Percentiles rank a stretch among this genome's conserved stretches.
Conservation (phyloP, 1,140 invertebrate genomes). For the Acyrthosiphon pisum region DNA sequence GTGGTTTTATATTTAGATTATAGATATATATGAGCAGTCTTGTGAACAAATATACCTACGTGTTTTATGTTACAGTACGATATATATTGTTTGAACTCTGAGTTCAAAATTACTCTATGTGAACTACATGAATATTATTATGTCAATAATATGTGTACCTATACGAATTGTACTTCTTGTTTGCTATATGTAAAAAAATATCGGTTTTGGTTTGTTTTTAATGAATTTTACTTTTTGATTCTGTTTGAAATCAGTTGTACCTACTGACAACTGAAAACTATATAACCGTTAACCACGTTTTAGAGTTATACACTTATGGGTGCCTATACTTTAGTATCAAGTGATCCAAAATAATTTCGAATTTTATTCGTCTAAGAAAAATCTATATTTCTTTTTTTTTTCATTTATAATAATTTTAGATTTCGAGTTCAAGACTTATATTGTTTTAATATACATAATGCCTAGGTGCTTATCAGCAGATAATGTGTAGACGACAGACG, state of each 20-base stretch:
- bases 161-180: not conserved
- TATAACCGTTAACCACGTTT: not conserved
- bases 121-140: slow-evolving; percentile 13
- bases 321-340: not conserved
- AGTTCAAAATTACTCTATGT: not conserved
- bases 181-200: not conserved
- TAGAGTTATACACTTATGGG: not conserved
- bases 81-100: not conserved
- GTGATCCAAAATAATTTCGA: not conserved
- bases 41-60: not conserved
- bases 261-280: not conserved
- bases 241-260: not conserved
- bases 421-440: not conserved
- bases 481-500: no score
- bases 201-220: not conserved
- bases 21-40: not conserved
- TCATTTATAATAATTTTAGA: not conserved
- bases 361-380: not conserved
- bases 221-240: not conserved
- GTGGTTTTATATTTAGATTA: not conserved
- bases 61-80: not conserved
- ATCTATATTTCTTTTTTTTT: no score
- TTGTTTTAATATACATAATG: not conserved
- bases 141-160: not conserved
- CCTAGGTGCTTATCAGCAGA: not conserved